A percentile compares a stretch with the other conserved stretches of the same genome.
Conservation (phyloP, 92 coral and sea anemone genomes). For the Isaurus tuberculatus region DNA sequence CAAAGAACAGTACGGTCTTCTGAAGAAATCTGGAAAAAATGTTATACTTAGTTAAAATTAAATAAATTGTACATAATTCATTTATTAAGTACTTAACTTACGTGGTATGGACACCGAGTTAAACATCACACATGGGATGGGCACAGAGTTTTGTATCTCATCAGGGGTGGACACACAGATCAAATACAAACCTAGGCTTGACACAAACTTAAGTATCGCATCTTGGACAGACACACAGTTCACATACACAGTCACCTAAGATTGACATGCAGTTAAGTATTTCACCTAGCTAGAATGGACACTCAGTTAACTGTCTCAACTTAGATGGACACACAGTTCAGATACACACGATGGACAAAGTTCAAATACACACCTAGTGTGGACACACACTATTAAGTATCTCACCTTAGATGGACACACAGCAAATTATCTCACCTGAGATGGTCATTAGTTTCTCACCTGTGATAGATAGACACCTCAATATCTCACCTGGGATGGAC, state of each 20-base stretch:
- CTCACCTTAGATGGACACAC: not conserved
- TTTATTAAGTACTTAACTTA: not conserved
- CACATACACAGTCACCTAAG: not conserved
- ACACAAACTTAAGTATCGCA: not conserved
- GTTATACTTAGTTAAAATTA: not conserved
- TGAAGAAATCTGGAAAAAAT: constrained; percentile 66
- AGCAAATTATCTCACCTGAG: not conserved
- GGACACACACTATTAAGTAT: not conserved
- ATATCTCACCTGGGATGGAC: constrained; percentile 85
- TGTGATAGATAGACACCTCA: constrained; percentile 80
- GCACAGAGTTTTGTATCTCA: not conserved
- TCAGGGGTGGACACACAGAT: not conserved
- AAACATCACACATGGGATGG: no score
- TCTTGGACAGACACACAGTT: not conserved
- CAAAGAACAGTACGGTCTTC: constrained; percentile 84
- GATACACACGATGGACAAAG: no score
- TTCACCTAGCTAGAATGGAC: constrained; percentile 86
- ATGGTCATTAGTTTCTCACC: constrained; percentile 45
- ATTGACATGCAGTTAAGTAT: not conserved
- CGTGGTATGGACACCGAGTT: no score
- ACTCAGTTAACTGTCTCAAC: constrained; percentile 67
- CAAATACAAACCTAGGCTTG: no score
- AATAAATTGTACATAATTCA: not conserved
- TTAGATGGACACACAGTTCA: constrained; percentile 87
- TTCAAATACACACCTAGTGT: no score